A percentile compares a stretch with the other conserved stretches of the same genome.
phyloP scores from a whole-genome alignment of 2,113 vertebrate species.

The Mormyrus iriodes region DNA sequence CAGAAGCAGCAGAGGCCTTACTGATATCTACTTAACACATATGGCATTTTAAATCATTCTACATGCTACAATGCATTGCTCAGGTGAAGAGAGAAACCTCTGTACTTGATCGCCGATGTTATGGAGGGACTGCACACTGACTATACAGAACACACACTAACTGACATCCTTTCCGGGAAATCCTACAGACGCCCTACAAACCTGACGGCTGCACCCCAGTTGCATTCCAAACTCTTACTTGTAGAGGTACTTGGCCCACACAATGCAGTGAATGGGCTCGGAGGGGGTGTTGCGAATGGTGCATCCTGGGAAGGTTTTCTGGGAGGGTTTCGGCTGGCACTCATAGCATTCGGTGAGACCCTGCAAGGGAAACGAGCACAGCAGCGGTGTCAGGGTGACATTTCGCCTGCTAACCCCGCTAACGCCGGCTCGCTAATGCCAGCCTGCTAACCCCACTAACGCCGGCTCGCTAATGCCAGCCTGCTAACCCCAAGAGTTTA shows the following conservation, averaged over 20 bases:
- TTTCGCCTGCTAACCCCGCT: not conserved
- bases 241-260: conserved; percentile 98
- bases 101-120: not conserved
- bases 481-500: not conserved
- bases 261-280: conserved; percentile 97
- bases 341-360: conserved; percentile 95
- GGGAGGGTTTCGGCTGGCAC: conserved; percentile 92
- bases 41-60: not conserved
- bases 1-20: not conserved
- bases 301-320: conserved; percentile 97
- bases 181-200: too few species aligned
- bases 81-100: not conserved
- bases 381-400: not conserved
- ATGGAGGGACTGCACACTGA: not conserved
- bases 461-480: too few species aligned
- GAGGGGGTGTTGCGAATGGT: conserved; percentile 97
- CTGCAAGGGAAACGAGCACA: conserved; percentile 47
- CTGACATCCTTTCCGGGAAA: not conserved
- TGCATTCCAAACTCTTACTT: conserved; percentile 70
- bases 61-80: not conserved
- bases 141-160: not conserved
- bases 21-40: not conserved
- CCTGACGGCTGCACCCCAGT: not conserved
- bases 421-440: too few species aligned
- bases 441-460: too few species aligned